phyloP scores from a whole-genome alignment of 2,113 vertebrate species.

The Austrofundulus limnaeus region DNA sequence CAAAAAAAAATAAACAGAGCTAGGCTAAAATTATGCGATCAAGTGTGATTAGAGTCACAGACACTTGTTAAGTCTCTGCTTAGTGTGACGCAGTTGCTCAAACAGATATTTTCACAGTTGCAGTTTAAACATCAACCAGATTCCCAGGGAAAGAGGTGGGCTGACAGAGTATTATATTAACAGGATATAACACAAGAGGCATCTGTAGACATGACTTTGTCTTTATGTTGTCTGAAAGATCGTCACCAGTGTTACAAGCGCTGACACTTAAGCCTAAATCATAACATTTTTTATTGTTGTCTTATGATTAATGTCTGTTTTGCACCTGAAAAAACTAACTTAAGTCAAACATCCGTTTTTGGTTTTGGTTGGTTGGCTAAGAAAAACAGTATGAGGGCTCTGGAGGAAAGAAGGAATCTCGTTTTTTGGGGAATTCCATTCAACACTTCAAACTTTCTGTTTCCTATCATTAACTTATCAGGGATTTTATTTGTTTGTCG shows the following conservation, averaged over 20 bases:
- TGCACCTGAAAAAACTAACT: neutral
- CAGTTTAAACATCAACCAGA: conserved; percentile 26
- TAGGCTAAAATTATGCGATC: conserved; percentile 63
- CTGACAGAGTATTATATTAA: neutral
- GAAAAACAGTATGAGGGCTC: neutral
- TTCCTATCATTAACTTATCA: neutral
- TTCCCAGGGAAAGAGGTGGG: conserved; percentile 18
- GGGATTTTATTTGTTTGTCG: neutral
- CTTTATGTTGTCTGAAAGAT: conserved; percentile 15
- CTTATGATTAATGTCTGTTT: neutral
- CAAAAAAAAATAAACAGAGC: conserved; percentile 41
- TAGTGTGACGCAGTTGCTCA: conserved; percentile 36
- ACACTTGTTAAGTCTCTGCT: conserved; percentile 33
- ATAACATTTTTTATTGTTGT: neutral
- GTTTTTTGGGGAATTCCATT: neutral
- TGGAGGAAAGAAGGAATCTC: neutral
- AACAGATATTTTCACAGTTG: conserved; percentile 50
- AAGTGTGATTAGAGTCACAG: conserved; percentile 49
- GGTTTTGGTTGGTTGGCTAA: neutral
- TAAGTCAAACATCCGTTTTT: neutral
- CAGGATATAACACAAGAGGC: neutral
- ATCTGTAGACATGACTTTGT: neutral
- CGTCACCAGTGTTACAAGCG: neutral
- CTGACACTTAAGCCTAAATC: neutral
- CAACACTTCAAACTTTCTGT: neutral